Evolutionary conservation across 2,113 vertebrate genomes (phyloP).

Genomic region (Phalacrocorax brasilianus): DNA sequence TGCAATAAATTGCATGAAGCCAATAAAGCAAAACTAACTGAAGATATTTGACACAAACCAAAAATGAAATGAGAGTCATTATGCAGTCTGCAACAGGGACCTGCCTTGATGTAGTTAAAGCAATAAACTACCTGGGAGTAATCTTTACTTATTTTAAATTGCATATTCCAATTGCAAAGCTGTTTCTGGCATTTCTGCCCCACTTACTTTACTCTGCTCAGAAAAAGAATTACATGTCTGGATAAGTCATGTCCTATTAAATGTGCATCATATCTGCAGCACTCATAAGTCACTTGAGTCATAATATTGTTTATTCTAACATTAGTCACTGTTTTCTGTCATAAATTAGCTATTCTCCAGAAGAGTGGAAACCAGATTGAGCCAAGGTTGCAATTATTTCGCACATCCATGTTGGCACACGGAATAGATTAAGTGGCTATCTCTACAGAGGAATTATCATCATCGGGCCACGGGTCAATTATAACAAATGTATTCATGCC

Average conservation of each 20-base stretch:
- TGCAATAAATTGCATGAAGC: conserved; percentile 74
- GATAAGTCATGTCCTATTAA: conserved; percentile 68
- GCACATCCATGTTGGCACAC: conserved; percentile 15
- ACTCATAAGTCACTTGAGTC: conserved; percentile 64
- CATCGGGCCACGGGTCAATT: conserved; percentile 9
- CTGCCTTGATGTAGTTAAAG: conserved; percentile 73
- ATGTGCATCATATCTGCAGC: conserved; percentile 54
- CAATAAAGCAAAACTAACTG: conserved; percentile 82
- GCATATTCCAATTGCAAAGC: conserved; percentile 75
- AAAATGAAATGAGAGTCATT: conserved; percentile 77
- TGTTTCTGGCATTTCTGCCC: conserved; percentile 75
- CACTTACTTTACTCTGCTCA: conserved; percentile 62
- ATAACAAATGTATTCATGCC: conserved; percentile 57
- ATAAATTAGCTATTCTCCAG: conserved; percentile 60
- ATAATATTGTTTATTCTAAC: conserved; percentile 71
- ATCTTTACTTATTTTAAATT: conserved; percentile 80
- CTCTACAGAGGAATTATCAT: conserved; percentile 38
- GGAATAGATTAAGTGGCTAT: conserved; percentile 38
- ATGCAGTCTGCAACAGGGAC: conserved; percentile 69
- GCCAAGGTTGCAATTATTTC: conserved; percentile 50
- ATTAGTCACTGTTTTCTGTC: conserved; percentile 68
- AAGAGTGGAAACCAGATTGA: conserved; percentile 37
- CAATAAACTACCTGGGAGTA: conserved; percentile 79
- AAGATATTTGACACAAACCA: conserved; percentile 81
- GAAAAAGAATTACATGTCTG: conserved; percentile 67